Evolutionary conservation across 1,140 invertebrate genomes (phyloP), one percentile per base, ranked within the genome.

Genomic region (Drosophila ambigua): DNA sequence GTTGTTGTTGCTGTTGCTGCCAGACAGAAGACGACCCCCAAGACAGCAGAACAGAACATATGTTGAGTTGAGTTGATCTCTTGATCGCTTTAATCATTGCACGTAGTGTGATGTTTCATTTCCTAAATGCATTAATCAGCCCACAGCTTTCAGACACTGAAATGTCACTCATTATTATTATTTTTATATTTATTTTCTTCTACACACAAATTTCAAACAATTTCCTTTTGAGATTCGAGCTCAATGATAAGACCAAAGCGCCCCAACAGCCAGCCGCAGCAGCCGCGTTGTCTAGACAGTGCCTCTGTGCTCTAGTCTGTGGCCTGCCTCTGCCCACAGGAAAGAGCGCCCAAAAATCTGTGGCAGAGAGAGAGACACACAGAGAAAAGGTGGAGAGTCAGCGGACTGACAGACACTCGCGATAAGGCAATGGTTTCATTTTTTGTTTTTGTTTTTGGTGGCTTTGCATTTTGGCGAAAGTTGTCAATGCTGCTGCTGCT

Each of bases 151-250:
- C 9, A 39, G 35, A 39, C 35, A 4, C 35, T 39, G 9, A 39
- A 39, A 39, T 39, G 35, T 39, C 35, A 39, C 35, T 39, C 35
- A 39, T 64, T 48, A n/a, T 16, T 48, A n/a, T n/a, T 57, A 60
- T 51, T 35, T 49, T 65, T 46, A 59, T 16, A 43, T 24, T 24
- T 54, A 20, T 49, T 49, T 43, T 55, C 50, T 76, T 39, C 35
- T 39, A 39, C 35, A 39, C 35, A 11, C 3, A 7, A 71, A 76
- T 66, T 66, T 65, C 41, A 82, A 59, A 83, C 82, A 79, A 87
- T 87, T 87, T 87, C 82, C 82, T 87, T 61, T 73, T 54, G 26
- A 78, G 83, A 87, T 88, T 72, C 79, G 41, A 26, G 50, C 39
- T 52, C 26, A 28, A 53, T 79, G 82, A 87, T 87, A 87, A 88